A percentile compares a stretch with the other conserved stretches of the same genome.
phyloP scores from a whole-genome alignment of 2,888 invertebrate genomes.

The Drosophila helvetica region DNA sequence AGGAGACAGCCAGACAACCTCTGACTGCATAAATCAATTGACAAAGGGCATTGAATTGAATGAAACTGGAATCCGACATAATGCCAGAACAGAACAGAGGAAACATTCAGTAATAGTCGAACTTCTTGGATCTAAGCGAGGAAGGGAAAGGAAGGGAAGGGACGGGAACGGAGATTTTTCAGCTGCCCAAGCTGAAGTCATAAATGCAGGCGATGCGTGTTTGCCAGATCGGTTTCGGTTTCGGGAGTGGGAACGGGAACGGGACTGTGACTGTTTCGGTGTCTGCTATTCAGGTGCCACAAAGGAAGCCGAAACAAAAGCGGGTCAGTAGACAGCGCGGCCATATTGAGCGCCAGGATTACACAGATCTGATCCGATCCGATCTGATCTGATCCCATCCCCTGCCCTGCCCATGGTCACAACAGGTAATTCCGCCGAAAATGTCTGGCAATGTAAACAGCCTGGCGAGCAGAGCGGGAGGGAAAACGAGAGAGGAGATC shows the following conservation, averaged over 20 bases:
- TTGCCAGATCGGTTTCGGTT: constrained; percentile 38
- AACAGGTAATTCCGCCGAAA: constrained; percentile 74
- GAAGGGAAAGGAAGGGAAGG: not conserved
- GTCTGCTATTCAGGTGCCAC: constrained; percentile 60
- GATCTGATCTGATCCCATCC: constrained; percentile 11
- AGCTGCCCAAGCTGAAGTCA: constrained; percentile 68
- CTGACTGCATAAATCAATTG: constrained; percentile 74
- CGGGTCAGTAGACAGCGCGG: constrained; percentile 43
- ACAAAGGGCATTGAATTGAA: constrained; percentile 64
- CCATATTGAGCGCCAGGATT: constrained; percentile 73
- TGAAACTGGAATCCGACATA: constrained; percentile 52
- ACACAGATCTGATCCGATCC: constrained; percentile 27
- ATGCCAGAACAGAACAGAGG: constrained; percentile 29
- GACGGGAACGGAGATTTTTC: constrained; percentile 58
- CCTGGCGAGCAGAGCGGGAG: constrained; percentile 6
- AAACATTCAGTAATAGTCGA: constrained; percentile 38
- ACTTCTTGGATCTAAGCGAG: constrained; percentile 44
- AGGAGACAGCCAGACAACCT: constrained; percentile 32
- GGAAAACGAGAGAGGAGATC: constrained; percentile 12
- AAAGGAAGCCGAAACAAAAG: constrained; percentile 59
- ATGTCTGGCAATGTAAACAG: constrained; percentile 53
- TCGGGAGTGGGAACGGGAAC: not conserved
- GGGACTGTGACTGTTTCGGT: constrained; percentile 1
- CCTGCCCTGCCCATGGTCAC: constrained; percentile 23
- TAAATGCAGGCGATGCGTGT: constrained; percentile 45